phyloP scores from a whole-genome alignment of 2,797 vertebrate species.

The Perodicticus potto region DNA sequence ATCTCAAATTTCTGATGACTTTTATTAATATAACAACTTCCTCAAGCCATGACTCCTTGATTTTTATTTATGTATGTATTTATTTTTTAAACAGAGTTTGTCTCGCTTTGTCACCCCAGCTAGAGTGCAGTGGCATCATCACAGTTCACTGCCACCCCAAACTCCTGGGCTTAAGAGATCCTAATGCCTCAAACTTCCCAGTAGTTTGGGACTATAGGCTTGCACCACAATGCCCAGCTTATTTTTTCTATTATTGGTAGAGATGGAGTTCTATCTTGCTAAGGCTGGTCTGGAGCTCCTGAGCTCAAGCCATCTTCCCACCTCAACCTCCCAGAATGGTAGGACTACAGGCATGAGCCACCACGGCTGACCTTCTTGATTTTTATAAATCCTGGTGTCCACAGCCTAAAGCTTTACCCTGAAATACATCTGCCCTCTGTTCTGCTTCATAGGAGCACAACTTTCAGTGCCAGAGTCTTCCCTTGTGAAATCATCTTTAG shows the following conservation, averaged over 20 bases:
- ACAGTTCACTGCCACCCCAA: not conserved
- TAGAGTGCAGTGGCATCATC: not conserved
- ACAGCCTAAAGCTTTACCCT: not conserved
- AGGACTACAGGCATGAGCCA: not conserved
- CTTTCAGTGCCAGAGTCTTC: not conserved
- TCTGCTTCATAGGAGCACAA: not conserved
- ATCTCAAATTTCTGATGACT: conserved; percentile 29
- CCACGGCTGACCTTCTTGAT: not conserved
- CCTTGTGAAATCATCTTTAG: conserved; percentile 2
- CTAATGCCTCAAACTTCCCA: not conserved
- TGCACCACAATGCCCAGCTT: not conserved
- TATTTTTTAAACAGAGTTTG: not conserved
- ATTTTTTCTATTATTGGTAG: not conserved
- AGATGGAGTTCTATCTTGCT: not conserved
- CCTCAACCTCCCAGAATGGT: not conserved
- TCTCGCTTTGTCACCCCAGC: not conserved
- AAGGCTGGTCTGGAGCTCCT: not conserved
- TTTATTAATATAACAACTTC: not conserved
- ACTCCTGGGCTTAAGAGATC: not conserved
- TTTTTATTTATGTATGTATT: not conserved
- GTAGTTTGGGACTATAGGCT: not conserved
- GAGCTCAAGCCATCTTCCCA: not conserved
- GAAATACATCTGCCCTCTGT: not conserved
- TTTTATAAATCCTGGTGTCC: not conserved
- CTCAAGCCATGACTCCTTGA: not conserved